Conservation (phyloP, 2,797 vertebrate genomes). For the Lindbergichthys nudifrons region DNA sequence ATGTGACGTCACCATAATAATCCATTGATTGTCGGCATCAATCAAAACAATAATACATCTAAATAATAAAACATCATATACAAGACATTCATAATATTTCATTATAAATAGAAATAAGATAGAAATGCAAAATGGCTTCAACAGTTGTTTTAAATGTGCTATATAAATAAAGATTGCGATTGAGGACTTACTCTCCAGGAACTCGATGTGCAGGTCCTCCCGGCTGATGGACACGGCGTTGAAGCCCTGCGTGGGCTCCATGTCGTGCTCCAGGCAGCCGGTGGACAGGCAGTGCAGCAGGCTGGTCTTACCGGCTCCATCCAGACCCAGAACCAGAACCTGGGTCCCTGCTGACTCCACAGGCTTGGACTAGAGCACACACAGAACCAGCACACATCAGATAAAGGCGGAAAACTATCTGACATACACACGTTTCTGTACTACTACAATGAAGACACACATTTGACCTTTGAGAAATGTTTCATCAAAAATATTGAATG, state of each 20-base stretch:
- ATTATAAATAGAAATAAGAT: too few species aligned
- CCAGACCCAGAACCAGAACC: slow-evolving; percentile 94
- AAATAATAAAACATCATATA: too few species aligned
- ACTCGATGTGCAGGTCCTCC: slow-evolving; percentile 88
- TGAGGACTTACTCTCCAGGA: slow-evolving; percentile 90
- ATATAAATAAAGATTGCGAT: too few species aligned
- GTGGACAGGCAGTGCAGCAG: slow-evolving; percentile 88
- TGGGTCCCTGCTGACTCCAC: slow-evolving; percentile 73
- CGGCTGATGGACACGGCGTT: slow-evolving; percentile 88
- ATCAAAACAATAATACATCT: too few species aligned
- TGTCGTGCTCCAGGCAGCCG: slow-evolving; percentile 83
- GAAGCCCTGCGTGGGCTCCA: slow-evolving; percentile 89
- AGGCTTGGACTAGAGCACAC: slow-evolving; percentile 52
- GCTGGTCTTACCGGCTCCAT: slow-evolving; percentile 95
- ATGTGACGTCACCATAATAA: too few species aligned
- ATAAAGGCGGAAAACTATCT: neutral
- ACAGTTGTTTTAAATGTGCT: too few species aligned
- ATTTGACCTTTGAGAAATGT: neutral
- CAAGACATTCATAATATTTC: too few species aligned
- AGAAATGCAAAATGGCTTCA: too few species aligned
- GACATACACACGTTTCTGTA: neutral
- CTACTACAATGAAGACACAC: neutral
- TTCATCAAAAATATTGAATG: neutral
- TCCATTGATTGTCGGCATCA: too few species aligned
- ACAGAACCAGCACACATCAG: neutral